A percentile compares a stretch with the other conserved stretches of the same genome.
Conservation (phyloP, 2,113 vertebrate genomes). For the Corydoras sp. region DNA sequence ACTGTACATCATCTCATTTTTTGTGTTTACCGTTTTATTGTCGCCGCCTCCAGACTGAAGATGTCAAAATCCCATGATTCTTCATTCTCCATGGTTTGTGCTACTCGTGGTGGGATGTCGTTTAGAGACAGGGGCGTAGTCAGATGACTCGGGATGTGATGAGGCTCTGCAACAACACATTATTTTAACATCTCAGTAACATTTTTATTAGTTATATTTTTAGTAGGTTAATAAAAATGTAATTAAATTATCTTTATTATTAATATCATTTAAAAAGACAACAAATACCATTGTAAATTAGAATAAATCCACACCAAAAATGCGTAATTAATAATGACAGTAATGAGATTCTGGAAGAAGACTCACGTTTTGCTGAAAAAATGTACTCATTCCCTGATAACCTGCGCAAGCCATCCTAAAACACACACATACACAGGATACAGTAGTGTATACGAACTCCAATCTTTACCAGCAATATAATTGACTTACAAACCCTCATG, state of each 20-base stretch:
- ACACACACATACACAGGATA: conserved; percentile 13
- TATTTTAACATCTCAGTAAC: no score
- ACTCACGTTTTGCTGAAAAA: conserved; percentile 86
- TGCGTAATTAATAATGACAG: not conserved
- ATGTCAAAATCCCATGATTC: conserved; percentile 93
- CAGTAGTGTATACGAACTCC: not conserved
- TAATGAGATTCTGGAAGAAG: not conserved
- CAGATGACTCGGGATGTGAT: conserved; percentile 70
- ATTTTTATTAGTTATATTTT: no score
- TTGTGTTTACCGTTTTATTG: conserved; percentile 76
- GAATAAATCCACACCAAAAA: not conserved
- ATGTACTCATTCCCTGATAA: conserved; percentile 89
- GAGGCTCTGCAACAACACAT: conserved; percentile 64
- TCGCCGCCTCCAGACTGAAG: conserved; percentile 88
- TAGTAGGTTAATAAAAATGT: no score
- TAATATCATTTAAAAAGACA: no score
- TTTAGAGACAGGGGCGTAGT: conserved; percentile 74
- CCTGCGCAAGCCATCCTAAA: conserved; percentile 88
- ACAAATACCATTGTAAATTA: not conserved
- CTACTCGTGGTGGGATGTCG: conserved; percentile 82
- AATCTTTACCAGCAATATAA: not conserved
- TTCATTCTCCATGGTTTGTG: conserved; percentile 88
- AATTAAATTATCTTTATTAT: no score
- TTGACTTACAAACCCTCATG: conserved; percentile 16
- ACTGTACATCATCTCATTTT: no score